Conservation (phyloP, 2,888 invertebrate species). For the Cancer borealis region DNA sequence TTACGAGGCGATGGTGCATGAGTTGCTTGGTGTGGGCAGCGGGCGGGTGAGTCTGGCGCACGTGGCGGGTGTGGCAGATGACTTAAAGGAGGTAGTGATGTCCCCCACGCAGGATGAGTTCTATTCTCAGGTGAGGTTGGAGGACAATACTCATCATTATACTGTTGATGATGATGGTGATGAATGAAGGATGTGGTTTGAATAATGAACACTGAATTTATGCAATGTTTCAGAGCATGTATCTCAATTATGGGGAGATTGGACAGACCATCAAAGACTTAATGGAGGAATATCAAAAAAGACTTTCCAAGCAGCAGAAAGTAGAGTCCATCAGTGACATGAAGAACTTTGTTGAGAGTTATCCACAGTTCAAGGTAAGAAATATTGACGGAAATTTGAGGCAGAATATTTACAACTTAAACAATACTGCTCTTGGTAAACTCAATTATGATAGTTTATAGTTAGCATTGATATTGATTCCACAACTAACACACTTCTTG, state of each 20-base stretch:
- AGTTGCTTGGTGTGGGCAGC: constrained; percentile 89
- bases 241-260: constrained; percentile 98
- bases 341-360: constrained; percentile 98
- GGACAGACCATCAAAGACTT: constrained; percentile 97
- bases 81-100: constrained; percentile 94
- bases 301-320: constrained; percentile 96
- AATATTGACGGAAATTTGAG: background rate
- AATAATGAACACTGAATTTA: too few relatives aligned
- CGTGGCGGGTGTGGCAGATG: constrained; percentile 91
- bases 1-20: constrained; percentile 99
- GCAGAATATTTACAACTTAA: too few relatives aligned
- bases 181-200: too few relatives aligned
- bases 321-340: constrained; percentile 99
- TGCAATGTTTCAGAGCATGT: constrained; percentile 86
- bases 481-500: background rate
- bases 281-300: constrained; percentile 98
- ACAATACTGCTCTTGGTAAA: too few relatives aligned
- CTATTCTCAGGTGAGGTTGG: constrained; percentile 87
- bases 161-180: too few relatives aligned
- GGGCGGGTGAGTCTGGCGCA: constrained; percentile 94
- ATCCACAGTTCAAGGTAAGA: constrained; percentile 95
- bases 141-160: background rate
- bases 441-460: too few relatives aligned
- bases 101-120: constrained; percentile 98
- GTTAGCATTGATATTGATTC: too few relatives aligned